Conservation (phyloP, 1,140 invertebrate genomes). For the Halesus radiatus region DNA sequence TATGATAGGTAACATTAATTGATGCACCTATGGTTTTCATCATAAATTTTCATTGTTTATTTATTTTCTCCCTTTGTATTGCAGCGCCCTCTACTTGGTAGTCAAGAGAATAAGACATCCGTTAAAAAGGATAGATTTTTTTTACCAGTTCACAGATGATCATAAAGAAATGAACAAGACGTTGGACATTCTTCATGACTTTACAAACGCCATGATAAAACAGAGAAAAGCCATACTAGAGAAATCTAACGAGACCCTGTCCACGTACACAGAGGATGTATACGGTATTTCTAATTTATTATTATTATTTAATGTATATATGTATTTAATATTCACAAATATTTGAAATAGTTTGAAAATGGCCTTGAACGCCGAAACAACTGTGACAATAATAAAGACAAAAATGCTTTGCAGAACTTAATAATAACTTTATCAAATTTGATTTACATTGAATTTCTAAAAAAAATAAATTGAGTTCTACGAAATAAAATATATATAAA, state of each 20-base stretch:
- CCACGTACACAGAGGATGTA: conserved; percentile 40
- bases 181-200: conserved; percentile 78
- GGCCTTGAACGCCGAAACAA: too few species aligned
- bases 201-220: conserved; percentile 73
- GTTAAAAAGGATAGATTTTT: conserved; percentile 59
- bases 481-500: too few species aligned
- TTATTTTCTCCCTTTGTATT: conserved; percentile 22
- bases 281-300: conserved; percentile 6
- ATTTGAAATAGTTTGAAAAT: too few species aligned
- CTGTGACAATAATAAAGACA: too few species aligned
- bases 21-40: too few species aligned
- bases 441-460: too few species aligned
- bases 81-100: conserved; percentile 63
- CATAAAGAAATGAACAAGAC: conserved; percentile 69
- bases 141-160: conserved; percentile 63
- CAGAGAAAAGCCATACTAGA: conserved; percentile 62
- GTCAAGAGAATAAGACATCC: conserved; percentile 63
- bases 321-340: too few species aligned
- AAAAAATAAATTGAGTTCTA: too few species aligned
- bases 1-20: neutral
- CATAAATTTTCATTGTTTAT: too few species aligned
- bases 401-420: too few species aligned
- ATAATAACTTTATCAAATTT: too few species aligned
- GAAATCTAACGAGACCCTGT: conserved; percentile 58
- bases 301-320: too few species aligned